A percentile compares a stretch with the other conserved stretches of the same genome.
Evolutionary conservation across 2,797 vertebrate genomes (phyloP).

Genomic region (Meriones psammophilus): DNA sequence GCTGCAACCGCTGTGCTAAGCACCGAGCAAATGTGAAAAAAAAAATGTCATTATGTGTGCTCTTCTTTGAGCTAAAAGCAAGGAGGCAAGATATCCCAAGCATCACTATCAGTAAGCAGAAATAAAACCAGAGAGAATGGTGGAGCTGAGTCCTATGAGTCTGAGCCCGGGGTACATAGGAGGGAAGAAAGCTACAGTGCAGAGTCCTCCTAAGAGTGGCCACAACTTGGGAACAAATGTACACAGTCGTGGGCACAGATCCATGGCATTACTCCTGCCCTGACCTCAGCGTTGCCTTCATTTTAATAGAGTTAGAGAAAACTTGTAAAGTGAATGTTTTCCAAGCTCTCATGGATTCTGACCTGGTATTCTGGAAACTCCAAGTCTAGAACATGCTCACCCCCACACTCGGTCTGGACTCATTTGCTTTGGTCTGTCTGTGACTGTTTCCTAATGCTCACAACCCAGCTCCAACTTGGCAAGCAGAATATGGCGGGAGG

Average conservation of each 20-base stretch:
- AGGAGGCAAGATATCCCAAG: neutral
- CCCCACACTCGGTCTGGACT: neutral
- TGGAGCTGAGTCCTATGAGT: accelerated
- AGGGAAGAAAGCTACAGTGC: neutral
- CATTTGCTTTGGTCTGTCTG: neutral
- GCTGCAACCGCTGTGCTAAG: accelerated
- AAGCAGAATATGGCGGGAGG: neutral
- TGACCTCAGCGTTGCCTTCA: neutral
- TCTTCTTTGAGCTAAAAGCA: neutral
- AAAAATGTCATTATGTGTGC: accelerated
- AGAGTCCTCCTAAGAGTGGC: accelerated
- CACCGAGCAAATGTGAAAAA: neutral
- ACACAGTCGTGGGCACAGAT: accelerated
- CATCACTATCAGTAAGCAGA: accelerated
- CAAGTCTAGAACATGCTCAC: neutral
- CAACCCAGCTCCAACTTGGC: neutral
- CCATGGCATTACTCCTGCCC: neutral
- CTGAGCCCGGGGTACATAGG: accelerated
- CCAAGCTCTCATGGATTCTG: neutral
- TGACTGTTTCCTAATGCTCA: neutral
- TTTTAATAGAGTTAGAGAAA: too few relatives aligned
- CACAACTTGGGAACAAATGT: accelerated
- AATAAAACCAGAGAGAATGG: neutral
- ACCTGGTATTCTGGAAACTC: neutral
- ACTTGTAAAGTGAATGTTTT: neutral